Evolutionary conservation across 2,113 vertebrate species (phyloP), one percentile per base, ranked within the genome.

Genomic region (Malaclemys terrapin): DNA sequence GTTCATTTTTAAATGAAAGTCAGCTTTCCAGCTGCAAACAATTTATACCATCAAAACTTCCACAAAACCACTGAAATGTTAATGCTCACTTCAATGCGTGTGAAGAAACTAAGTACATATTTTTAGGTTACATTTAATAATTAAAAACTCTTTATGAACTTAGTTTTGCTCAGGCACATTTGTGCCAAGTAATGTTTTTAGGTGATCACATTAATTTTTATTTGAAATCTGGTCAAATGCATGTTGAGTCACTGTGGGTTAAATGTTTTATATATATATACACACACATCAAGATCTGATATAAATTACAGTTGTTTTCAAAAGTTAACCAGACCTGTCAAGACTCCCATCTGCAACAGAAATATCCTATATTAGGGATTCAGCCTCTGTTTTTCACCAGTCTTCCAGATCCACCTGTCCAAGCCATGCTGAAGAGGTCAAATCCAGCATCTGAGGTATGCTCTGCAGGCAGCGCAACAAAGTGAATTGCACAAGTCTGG

Each of bases 1-100:
- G 72, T 94, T 98, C 95, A 85, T 88, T 98, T 96, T 95, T 97
- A 97, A 89, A 97, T 83, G 84, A 91, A 97, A 96, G 88, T 95
- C 85, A 90, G 57, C 59, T 94, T 98, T 96, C 93, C 97, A 92
- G 82, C 59, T 94, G 76, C 54, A 95, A 96, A 94, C 69, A 92
- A 91, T 82, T 94, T 85, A 45, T 49, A 78, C 92, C 96, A 94
- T 89, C 91, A 95, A 65, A 97, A 94, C 50, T 85, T 92, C 85
- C 81, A 86, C 91, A 96, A 91, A 85, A 96, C 82, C 92, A 84
- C 87, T 78, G 88, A 97, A 85, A 92, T 89, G 59, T 85, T 95
- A 92, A 65, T 89, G 53, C 47, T 92, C 47, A 82, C 90, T 89
- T 88, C 76, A 89, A 29, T 95, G 85, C 52, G 80, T 69, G 25